Percentiles rank a stretch among this genome's conserved stretches.
Evolutionary conservation across 2,888 invertebrate genomes (phyloP).

Genomic region (Orchesella flavescens): DNA sequence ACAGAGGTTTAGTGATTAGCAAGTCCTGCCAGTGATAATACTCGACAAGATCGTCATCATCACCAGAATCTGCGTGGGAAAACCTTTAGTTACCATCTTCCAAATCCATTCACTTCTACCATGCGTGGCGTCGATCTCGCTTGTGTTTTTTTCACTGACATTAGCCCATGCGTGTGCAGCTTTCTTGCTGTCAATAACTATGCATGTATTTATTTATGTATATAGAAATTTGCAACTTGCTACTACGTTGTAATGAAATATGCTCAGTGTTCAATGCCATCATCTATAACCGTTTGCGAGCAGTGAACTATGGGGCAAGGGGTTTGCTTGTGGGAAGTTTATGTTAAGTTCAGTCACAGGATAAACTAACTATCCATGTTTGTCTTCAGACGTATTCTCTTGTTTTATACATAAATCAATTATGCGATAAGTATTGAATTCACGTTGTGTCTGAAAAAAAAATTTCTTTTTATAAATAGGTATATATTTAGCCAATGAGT

Average conservation of each 20-base stretch:
- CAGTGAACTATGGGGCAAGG: background rate
- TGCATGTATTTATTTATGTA: background rate
- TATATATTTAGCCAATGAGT: too few species aligned
- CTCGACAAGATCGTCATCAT: background rate
- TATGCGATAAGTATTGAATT: too few species aligned
- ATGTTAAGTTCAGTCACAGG: constrained; percentile 13
- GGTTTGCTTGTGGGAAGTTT: background rate
- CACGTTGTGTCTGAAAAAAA: too few species aligned
- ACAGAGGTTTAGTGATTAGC: background rate
- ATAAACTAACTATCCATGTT: background rate
- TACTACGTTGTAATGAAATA: background rate
- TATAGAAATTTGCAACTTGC: background rate
- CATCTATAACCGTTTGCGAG: background rate
- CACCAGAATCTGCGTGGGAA: constrained; percentile 3
- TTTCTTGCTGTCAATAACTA: background rate
- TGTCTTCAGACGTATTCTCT: too few species aligned
- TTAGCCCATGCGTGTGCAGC: background rate
- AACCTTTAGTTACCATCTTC: background rate
- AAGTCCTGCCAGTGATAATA: background rate
- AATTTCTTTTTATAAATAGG: too few species aligned
- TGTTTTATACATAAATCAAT: too few species aligned
- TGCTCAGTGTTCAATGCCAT: background rate
- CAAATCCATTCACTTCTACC: background rate
- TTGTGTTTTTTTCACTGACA: background rate
- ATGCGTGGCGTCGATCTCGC: background rate